A percentile compares a stretch with the other conserved stretches of the same genome.
phyloP scores from a whole-genome alignment of 2,113 vertebrate species.

The Plotosus lineatus region DNA sequence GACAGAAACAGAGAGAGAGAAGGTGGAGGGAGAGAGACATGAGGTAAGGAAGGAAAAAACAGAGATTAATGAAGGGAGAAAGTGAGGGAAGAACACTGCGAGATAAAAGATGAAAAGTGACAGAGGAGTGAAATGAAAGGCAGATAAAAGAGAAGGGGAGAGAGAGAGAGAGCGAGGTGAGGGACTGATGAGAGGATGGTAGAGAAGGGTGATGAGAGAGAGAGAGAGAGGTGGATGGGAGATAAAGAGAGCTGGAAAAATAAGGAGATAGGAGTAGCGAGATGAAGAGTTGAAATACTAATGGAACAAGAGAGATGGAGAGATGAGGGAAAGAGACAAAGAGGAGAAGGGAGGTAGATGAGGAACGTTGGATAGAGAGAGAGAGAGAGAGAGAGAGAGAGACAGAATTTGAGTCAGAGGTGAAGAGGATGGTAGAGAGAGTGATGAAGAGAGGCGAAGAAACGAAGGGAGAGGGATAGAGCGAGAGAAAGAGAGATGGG shows the following conservation, averaged over 20 bases:
- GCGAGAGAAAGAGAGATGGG: background rate
- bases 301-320: too few species aligned
- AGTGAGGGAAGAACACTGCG: too few species aligned
- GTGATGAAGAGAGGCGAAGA: background rate
- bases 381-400: background rate
- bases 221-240: background rate
- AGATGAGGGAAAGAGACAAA: too few species aligned
- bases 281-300: background rate
- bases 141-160: background rate
- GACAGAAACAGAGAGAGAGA: background rate
- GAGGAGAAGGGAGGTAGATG: background rate
- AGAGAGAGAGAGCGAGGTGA: background rate
- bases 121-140: background rate
- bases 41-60: too few species aligned
- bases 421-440: background rate
- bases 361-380: background rate
- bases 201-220: background rate
- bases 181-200: rapidly evolving
- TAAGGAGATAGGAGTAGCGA: too few species aligned
- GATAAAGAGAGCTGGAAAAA: too few species aligned
- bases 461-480: background rate
- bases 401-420: background rate
- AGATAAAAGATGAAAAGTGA: background rate
- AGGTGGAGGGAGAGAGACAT: background rate
- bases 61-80: too few species aligned